These are phyloP conservation scores for Muntiacus muntjak DNA, from an alignment of 2,113 vertebrate genomes.

Conservation along the genomic window DNA sequence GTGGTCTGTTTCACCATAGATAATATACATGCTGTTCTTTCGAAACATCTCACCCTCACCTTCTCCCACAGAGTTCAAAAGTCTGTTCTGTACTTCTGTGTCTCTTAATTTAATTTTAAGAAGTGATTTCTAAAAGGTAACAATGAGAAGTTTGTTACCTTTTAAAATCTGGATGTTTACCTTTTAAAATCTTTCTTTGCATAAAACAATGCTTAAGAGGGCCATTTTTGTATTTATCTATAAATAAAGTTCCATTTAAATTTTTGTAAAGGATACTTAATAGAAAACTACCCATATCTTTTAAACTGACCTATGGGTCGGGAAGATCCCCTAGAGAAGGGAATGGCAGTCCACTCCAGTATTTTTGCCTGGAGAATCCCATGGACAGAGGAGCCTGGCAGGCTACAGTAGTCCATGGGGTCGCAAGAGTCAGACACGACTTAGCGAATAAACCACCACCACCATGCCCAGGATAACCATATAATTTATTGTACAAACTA, in stretches of 20 bases:
- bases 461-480: not conserved
- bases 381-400: not conserved
- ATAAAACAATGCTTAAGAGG: not conserved
- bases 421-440: accelerated
- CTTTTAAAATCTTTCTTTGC: not conserved
- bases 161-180: not conserved
- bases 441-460: not conserved
- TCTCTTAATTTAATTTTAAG: not conserved
- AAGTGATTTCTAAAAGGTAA: not conserved
- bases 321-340: not conserved
- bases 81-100: too few relatives aligned
- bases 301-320: not conserved
- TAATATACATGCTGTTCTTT: too few relatives aligned
- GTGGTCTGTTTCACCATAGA: too few relatives aligned
- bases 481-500: not conserved
- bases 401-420: not conserved
- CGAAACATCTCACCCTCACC: too few relatives aligned
- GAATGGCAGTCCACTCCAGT: not conserved
- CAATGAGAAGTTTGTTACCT: not conserved
- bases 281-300: not conserved
- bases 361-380: not conserved
- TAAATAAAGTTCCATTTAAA: not conserved
- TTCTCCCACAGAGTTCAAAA: too few relatives aligned
- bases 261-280: not conserved
- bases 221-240: not conserved